A percentile compares a stretch with the other conserved stretches of the same genome.
Evolutionary conservation across 1,140 invertebrate species (phyloP).

Genomic region (Amyelois transitella): DNA sequence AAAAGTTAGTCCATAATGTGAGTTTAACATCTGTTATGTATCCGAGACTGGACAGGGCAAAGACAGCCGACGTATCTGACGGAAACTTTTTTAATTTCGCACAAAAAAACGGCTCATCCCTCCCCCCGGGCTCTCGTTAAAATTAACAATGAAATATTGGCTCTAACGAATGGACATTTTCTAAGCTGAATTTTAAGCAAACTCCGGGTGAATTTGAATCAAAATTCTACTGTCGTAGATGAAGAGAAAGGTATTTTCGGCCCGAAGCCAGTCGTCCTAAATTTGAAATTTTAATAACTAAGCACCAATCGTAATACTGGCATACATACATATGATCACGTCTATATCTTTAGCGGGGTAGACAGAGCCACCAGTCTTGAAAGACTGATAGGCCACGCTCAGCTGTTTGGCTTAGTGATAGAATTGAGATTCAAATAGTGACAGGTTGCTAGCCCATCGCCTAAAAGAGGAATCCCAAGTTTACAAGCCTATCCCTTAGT

Average conservation of each 20-base stretch:
- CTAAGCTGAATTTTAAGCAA: conserved; percentile 14
- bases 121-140: conserved; percentile 27
- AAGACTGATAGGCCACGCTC: too few relatives aligned
- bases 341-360: too few relatives aligned
- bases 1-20: conserved; percentile 1
- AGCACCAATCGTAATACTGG: background rate
- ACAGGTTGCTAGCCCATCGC: too few relatives aligned
- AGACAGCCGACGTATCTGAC: conserved; percentile 21
- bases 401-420: too few relatives aligned
- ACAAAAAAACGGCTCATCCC: conserved; percentile 25
- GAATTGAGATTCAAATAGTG: too few relatives aligned
- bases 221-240: background rate
- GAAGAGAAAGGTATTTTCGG: background rate
- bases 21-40: conserved; percentile 2
- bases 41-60: conserved; percentile 24
- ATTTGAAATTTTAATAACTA: background rate
- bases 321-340: background rate
- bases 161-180: conserved; percentile 35
- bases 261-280: background rate
- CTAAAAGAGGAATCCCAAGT: too few relatives aligned
- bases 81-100: conserved; percentile 63
- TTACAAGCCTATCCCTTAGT: too few relatives aligned
- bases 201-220: background rate
- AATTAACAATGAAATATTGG: conserved; percentile 53
- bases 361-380: too few relatives aligned